Conservation (phyloP, 2,113 vertebrate species). For the Saguinus imperator region DNA sequence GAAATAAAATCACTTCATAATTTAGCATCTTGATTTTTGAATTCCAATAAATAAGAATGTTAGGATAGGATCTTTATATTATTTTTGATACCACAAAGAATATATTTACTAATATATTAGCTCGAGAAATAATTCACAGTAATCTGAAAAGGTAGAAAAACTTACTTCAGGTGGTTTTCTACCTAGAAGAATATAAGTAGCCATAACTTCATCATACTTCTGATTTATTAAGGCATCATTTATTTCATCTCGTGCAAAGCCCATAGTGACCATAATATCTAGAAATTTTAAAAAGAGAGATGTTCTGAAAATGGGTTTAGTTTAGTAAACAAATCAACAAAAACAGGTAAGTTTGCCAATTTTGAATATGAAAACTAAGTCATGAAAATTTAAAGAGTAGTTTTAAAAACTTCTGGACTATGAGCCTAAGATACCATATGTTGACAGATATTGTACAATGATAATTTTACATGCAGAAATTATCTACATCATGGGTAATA, state of each 20-base stretch:
- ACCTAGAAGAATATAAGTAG: conserved; percentile 96
- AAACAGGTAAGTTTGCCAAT: not conserved
- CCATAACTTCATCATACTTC: conserved; percentile 98
- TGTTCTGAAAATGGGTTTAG: conserved; percentile 3
- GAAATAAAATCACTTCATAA: not conserved
- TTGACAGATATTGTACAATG: not conserved
- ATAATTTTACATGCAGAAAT: not conserved
- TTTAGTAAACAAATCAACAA: conserved; percentile 23
- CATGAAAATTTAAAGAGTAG: not conserved
- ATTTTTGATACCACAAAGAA: not conserved
- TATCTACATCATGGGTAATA: too few relatives aligned
- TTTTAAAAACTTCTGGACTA: not conserved
- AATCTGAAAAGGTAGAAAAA: conserved; percentile 36
- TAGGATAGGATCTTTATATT: not conserved
- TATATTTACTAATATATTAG: not conserved
- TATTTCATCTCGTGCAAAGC: conserved; percentile 97
- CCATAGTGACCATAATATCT: conserved; percentile 99
- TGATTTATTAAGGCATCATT: conserved; percentile 93
- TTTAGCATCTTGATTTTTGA: not conserved
- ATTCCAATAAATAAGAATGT: not conserved
- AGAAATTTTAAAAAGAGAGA: conserved; percentile 23
- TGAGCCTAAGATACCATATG: not conserved
- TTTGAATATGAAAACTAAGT: conserved; percentile 1
- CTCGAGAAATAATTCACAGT: not conserved
- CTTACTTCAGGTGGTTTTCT: conserved; percentile 97